phyloP scores from a whole-genome alignment of 2,888 invertebrate genomes.

The Acanthococcus lagerstroemiae region DNA sequence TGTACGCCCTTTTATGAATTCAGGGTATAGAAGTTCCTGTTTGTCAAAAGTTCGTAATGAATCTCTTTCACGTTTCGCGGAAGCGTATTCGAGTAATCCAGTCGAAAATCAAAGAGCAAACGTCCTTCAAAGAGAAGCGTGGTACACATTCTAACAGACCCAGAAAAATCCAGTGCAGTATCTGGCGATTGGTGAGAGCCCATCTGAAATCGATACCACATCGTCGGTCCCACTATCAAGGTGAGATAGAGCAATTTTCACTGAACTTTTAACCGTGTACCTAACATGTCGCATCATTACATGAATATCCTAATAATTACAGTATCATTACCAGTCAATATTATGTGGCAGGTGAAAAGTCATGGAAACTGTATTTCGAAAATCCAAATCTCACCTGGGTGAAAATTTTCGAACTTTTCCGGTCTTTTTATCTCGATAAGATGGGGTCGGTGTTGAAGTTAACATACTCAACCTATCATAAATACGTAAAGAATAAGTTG shows the following conservation, averaged over 20 bases:
- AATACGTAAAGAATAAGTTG: background rate
- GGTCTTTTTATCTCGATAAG: background rate
- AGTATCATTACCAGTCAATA: too few species aligned
- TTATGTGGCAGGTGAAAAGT: background rate
- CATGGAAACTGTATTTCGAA: background rate
- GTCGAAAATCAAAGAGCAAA: background rate
- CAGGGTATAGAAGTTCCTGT: background rate
- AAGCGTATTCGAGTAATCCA: background rate
- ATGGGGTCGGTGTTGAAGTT: background rate
- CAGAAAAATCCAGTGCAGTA: background rate
- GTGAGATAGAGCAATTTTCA: too few species aligned
- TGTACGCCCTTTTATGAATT: too few species aligned
- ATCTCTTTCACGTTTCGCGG: background rate
- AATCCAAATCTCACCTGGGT: background rate
- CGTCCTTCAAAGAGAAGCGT: background rate
- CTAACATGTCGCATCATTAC: too few species aligned
- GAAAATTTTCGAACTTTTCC: background rate
- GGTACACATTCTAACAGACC: background rate
- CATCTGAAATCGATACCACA: background rate
- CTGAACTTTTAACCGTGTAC: too few species aligned
- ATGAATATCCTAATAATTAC: too few species aligned
- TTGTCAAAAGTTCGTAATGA: background rate
- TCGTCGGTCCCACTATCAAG: background rate
- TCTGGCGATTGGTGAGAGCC: background rate
- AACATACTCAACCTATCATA: background rate